A percentile compares a stretch with the other conserved stretches of the same genome.
Evolutionary conservation across 2,113 vertebrate genomes (phyloP).

Genomic region (Equus quagga): DNA sequence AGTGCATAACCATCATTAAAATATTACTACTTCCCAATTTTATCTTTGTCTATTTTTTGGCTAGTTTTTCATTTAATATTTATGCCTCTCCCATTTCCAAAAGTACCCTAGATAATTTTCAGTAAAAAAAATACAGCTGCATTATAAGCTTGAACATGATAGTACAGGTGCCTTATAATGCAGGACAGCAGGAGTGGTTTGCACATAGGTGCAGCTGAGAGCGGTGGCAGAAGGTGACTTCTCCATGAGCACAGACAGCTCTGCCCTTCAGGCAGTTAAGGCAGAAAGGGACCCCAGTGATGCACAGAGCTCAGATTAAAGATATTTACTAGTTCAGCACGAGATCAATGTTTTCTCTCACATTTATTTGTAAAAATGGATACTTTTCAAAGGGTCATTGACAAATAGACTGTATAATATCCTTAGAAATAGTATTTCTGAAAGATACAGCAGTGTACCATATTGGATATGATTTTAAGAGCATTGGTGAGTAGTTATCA

Average conservation of each 20-base stretch:
- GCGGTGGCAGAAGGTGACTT: neutral
- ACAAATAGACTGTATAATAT: neutral
- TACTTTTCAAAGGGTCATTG: neutral
- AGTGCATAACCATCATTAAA: neutral
- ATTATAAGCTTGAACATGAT: neutral
- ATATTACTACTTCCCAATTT: neutral
- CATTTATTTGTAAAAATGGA: neutral
- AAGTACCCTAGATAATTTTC: neutral
- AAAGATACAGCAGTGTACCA: neutral
- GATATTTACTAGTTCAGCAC: neutral
- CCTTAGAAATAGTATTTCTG: neutral
- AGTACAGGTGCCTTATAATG: neutral
- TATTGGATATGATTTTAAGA: neutral
- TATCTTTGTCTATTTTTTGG: neutral
- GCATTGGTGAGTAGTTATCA: neutral
- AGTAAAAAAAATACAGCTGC: neutral
- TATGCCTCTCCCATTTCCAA: neutral
- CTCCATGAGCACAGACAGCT: neutral
- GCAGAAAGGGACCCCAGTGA: neutral
- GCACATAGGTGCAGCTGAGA: neutral
- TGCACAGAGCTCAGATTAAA: neutral
- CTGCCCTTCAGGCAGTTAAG: neutral
- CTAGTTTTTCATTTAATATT: slow-evolving; percentile 1
- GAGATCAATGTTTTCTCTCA: neutral
- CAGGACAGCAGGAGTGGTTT: neutral